phyloP scores from a whole-genome alignment of 23 tunicate species.

The Trididemnum miniatum region DNA sequence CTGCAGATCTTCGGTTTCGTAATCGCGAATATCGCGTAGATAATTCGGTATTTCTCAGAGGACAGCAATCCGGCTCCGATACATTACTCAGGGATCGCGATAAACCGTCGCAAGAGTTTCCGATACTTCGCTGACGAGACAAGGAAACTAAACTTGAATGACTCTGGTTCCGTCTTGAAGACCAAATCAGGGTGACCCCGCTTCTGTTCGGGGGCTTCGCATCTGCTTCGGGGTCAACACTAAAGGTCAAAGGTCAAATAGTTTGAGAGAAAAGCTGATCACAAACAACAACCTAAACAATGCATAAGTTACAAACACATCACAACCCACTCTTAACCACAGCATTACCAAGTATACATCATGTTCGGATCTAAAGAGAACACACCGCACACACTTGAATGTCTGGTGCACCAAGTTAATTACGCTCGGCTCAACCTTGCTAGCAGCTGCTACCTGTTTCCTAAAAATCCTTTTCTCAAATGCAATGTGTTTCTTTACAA shows the following conservation, averaged over 20 bases:
- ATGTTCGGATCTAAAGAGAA: too few relatives aligned
- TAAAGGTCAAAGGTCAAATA: constrained; percentile 6
- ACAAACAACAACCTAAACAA: too few relatives aligned
- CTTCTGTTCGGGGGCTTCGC: neutral
- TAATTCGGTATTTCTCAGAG: neutral
- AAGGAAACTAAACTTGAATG: neutral
- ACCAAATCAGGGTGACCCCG: neutral
- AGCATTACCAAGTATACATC: too few relatives aligned
- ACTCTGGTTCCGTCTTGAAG: neutral
- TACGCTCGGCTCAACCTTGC: too few relatives aligned
- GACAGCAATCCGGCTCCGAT: neutral
- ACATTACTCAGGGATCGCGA: neutral
- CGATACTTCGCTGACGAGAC: neutral
- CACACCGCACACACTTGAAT: too few relatives aligned
- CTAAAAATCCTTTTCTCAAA: too few relatives aligned
- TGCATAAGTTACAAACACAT: too few relatives aligned
- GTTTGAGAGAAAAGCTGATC: neutral
- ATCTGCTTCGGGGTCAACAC: neutral
- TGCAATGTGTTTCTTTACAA: too few relatives aligned
- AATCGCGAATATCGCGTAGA: constrained; percentile 19
- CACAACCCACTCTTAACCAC: too few relatives aligned
- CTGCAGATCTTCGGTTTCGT: constrained; percentile 57
- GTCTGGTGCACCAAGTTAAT: too few relatives aligned
- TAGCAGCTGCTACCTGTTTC: too few relatives aligned
- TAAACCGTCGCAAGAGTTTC: neutral